These are phyloP conservation scores for Thereva unica DNA, from an alignment of 2,888 invertebrate genomes.

Conservation along the genomic window DNA sequence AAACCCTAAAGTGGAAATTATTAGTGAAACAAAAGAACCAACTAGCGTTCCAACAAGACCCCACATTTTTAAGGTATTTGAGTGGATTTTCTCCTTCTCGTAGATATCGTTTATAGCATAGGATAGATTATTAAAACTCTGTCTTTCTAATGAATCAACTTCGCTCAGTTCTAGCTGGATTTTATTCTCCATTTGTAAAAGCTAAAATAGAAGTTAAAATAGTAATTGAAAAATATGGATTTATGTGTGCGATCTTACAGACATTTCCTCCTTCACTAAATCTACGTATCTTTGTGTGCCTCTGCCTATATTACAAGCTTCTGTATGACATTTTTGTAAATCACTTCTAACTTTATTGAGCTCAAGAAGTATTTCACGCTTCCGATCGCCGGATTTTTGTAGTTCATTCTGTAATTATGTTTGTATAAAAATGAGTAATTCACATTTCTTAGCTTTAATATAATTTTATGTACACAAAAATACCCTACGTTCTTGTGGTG, in stretches of 20 bases:
- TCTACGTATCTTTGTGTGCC: not conserved
- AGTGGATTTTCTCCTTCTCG: conserved; percentile 14
- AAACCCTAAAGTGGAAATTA: conserved; percentile 1
- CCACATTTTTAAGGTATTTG: conserved; percentile 14
- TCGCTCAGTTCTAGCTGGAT: not conserved
- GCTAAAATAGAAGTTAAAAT: not conserved
- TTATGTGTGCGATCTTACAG: not conserved
- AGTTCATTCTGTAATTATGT: not conserved
- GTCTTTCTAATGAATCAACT: conserved; percentile 9
- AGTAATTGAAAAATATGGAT: too few relatives aligned
- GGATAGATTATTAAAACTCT: conserved; percentile 3
- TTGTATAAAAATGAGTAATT: not conserved
- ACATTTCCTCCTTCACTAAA: not conserved
- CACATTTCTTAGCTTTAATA: not conserved
- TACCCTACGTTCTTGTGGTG: not conserved
- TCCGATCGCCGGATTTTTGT: not conserved
- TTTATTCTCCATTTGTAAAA: not conserved
- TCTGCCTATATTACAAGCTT: not conserved
- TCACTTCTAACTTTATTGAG: not conserved
- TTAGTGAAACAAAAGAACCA: conserved; percentile 5
- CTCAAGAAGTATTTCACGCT: not conserved
- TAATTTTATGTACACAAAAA: not conserved
- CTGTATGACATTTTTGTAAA: not conserved
- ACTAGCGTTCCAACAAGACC: not conserved
- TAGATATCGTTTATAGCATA: conserved; percentile 16